Evolutionary conservation across 2,113 vertebrate species (phyloP).

Genomic region (Hemiprocne comata): DNA sequence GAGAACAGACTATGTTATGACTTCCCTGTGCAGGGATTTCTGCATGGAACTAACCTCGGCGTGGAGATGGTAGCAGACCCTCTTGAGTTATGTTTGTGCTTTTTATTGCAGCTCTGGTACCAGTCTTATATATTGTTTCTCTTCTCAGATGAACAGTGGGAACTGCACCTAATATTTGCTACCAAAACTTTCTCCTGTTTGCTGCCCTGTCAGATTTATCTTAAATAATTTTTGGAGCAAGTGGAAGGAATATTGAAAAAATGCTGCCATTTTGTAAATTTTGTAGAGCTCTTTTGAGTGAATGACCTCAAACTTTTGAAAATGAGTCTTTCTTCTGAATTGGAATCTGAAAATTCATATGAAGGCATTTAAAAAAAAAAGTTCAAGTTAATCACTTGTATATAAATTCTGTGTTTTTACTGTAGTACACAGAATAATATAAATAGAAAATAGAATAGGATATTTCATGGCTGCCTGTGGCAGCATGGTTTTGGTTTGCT

Average conservation of each 20-base stretch:
- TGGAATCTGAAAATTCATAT: conserved; percentile 12
- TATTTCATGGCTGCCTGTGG: conserved; percentile 46
- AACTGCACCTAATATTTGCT: conserved; percentile 2
- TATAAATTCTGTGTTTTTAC: conserved; percentile 34
- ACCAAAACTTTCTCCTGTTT: conserved; percentile 17
- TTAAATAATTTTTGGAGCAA: conserved; percentile 16
- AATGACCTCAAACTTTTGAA: neutral
- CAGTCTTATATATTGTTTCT: neutral
- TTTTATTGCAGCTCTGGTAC: neutral
- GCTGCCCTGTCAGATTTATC: conserved; percentile 24
- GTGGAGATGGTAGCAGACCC: neutral
- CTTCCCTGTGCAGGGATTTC: neutral
- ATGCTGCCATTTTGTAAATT: neutral
- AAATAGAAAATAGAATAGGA: conserved; percentile 48
- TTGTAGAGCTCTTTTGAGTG: neutral
- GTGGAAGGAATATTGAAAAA: neutral
- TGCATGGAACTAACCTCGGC: neutral
- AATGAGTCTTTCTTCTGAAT: conserved; percentile 24
- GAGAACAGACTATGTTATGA: neutral
- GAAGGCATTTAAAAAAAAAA: neutral
- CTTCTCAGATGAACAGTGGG: conserved; percentile 26
- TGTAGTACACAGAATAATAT: conserved; percentile 25
- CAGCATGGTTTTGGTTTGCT: conserved; percentile 50
- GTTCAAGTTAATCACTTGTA: conserved; percentile 19
- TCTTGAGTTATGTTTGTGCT: neutral